A percentile compares a stretch with the other conserved stretches of the same genome.
Conservation (phyloP, 2,113 vertebrate species). For the Corapipo altera region DNA sequence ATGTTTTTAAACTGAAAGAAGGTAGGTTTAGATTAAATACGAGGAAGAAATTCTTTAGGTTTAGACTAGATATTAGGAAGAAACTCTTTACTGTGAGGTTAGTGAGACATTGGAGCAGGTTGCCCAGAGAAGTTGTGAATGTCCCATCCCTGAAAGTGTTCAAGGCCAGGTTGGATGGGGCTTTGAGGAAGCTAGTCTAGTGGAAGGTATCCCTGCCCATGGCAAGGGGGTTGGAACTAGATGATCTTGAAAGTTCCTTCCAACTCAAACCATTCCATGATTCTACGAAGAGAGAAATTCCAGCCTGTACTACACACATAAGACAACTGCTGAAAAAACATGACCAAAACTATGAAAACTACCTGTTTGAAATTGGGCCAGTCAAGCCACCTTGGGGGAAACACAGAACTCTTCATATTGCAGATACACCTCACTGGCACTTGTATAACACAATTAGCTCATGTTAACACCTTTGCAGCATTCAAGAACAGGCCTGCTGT, state of each 20-base stretch:
- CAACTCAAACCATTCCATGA: background rate
- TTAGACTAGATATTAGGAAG: background rate
- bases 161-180: background rate
- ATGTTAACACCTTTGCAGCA: background rate
- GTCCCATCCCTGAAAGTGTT: background rate
- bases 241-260: background rate
- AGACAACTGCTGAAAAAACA: background rate
- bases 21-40: background rate
- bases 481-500: background rate
- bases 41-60: background rate
- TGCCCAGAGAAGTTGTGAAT: background rate
- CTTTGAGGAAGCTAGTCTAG: background rate
- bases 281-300: background rate
- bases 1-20: background rate
- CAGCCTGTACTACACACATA: background rate
- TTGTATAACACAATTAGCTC: background rate
- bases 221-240: background rate
- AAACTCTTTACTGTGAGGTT: background rate
- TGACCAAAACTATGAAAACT: background rate
- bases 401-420: background rate
- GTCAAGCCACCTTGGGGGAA: background rate
- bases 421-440: background rate
- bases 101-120: rapidly evolving
- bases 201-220: background rate
- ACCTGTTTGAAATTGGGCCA: background rate